Percentiles rank a stretch among this genome's conserved stretches.
Evolutionary conservation across 2,113 vertebrate species (phyloP).

Genomic region (Nymphicus hollandicus): DNA sequence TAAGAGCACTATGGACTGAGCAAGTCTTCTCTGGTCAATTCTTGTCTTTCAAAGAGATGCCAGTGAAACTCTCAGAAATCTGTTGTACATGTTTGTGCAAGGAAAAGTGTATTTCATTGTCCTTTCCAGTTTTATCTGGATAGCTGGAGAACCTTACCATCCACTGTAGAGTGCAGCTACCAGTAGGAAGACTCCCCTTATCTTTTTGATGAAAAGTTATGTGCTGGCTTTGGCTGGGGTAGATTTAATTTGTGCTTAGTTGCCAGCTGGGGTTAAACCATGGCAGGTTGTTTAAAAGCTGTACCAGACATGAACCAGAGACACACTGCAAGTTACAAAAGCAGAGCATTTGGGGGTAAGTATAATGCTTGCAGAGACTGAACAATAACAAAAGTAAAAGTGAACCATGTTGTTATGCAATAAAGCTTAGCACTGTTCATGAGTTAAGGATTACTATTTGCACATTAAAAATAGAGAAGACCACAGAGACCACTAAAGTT

Average conservation of each 20-base stretch:
- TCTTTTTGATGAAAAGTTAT: neutral
- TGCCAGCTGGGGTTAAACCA: neutral
- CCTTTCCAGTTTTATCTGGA: neutral
- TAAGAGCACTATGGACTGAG: neutral
- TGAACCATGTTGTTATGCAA: slow-evolving; percentile 42
- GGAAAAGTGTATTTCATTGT: neutral
- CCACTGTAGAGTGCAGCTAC: neutral
- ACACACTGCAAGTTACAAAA: neutral
- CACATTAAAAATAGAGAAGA: slow-evolving; percentile 56
- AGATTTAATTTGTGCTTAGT: neutral
- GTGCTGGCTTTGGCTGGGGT: neutral
- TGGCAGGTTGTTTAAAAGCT: neutral
- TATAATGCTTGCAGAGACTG: neutral
- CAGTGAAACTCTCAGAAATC: neutral
- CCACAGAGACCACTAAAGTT: slow-evolving; percentile 57
- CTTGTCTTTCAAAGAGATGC: neutral
- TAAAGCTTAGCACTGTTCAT: slow-evolving; percentile 36
- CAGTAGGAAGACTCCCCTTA: neutral
- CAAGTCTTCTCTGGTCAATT: neutral
- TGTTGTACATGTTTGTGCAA: neutral
- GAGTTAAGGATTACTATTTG: slow-evolving; percentile 43
- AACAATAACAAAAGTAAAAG: slow-evolving; percentile 58
- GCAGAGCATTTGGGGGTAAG: slow-evolving; percentile 1
- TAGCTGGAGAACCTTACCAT: neutral
- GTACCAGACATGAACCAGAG: neutral